A percentile compares a stretch with the other conserved stretches of the same genome.
Conservation (phyloP, 1,140 invertebrate species). For the Calliphora vicina region DNA sequence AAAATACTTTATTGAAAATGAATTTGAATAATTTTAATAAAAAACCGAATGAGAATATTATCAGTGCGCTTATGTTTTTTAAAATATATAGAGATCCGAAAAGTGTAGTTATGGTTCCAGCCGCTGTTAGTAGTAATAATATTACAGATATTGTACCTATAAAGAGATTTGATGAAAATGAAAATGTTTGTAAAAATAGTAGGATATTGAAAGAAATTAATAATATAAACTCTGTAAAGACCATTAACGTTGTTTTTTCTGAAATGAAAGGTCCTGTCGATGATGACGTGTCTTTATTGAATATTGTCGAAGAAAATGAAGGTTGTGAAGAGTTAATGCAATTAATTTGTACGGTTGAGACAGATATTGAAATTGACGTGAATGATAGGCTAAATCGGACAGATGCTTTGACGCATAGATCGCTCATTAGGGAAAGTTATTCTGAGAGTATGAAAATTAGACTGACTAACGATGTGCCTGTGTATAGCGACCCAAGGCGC, state of each 20-base stretch:
- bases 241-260: not conserved
- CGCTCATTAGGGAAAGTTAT: not conserved
- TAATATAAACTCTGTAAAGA: too few species aligned
- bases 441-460: not conserved
- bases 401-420: not conserved
- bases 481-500: not conserved
- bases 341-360: not conserved
- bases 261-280: not conserved
- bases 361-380: not conserved
- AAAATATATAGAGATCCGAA: not conserved
- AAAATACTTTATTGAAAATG: constrained; percentile 11
- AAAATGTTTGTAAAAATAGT: too few species aligned
- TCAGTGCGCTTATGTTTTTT: not conserved
- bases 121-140: not conserved
- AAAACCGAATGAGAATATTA: not conserved
- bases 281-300: not conserved
- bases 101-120: not conserved
- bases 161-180: not conserved
- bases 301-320: not conserved
- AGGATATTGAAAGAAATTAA: not conserved
- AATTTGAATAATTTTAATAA: constrained; percentile 43
- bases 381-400: not conserved
- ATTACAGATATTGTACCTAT: not conserved
- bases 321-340: not conserved
- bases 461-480: too few species aligned